Base-by-base conservation (phyloP, 2,888 invertebrate genomes). In the Gastracanthus pulcherrimus region DNA sequence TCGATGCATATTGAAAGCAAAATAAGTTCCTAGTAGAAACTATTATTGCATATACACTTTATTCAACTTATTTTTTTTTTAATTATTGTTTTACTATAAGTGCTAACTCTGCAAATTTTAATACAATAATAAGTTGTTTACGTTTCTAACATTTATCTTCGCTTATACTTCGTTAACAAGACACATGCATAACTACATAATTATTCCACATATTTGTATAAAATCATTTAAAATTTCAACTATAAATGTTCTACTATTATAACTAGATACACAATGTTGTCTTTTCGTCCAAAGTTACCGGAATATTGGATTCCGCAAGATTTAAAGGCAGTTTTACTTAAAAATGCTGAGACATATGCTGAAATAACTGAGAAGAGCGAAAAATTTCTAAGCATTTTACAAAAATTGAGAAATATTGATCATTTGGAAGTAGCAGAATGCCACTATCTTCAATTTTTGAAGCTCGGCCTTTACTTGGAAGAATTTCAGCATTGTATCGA, bases 391-490 rank as follows among this genome's bases (percentile, higher is more conserved):
- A 31, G 19, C 4, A 7, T 71, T 13, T 23, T 81, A 26, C 7
- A 66, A 23, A 72, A 34, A 41, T 66, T 81, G 5, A 66, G 38
- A 6, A 45, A 58, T 19, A 13, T 76, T 6, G 71, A 81, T 38
- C 45, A 19, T 6, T 26, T 81, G 11, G 67, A 72, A 7, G n/a
- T 81, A 9, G n/a, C 9, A 11, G 11, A 76, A 45, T 51, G 66
- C 6, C 70, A 81, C n/a, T 76, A 81, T 55, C 60, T 76, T 0
- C 71, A 81, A 45, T 60, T 76, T 11, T 45, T 81, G 13, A 76
- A 81, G 23, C 60, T 81, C 9, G 71, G 64, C 2, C 34, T 79
- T 3, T 79, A 79, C 19, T 23, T 79, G 11, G 78, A 79, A 11
- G 78, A 79, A 31, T 64, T 51, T 19, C 64, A 79, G 23, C 38